Base-by-base conservation (phyloP, 2,888 invertebrate species). In the Cetonia aurata region DNA sequence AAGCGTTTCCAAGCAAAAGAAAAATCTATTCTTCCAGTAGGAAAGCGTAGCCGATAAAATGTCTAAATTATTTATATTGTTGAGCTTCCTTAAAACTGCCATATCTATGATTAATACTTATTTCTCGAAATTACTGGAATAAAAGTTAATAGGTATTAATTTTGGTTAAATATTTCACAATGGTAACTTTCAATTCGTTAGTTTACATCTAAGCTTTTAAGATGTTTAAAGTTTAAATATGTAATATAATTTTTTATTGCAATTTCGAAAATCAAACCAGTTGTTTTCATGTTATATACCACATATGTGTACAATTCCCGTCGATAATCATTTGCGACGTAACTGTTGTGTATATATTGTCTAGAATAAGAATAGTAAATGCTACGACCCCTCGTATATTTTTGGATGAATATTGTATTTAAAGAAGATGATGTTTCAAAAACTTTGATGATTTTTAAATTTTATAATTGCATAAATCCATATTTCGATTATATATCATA, bases 371-470 rank as follows among this genome's bases (percentile, higher is more conserved):
- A 37, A 46, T 50, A 62, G 62, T 12, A 50, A 65, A 65, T 52
- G 62, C 62, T 65, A 65, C 62, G 41, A 65, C 62, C 50, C 50
- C 62, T 37, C 41, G 52, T 65, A 50, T 65, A 65, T 65, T 65
- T 65, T 65, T 65, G 62, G 62, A 65, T 65, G 62, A 65, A 65
- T 50, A 50, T 65, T 62, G 15, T 46, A 62, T 48, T 19, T 31
- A 41, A 46, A n/a, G 17, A 25, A 59, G 25, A 31, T 31, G 33
- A 33, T 37, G 17, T 50, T 65, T 50, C 10, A 46, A 37, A 65
- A 33, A 31, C 10, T 42, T 37, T 37, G 10, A 37, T 37, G 10
- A 37, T 37, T 37, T 37, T 9, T 37, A 37, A 37, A 37, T 37
- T 37, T 10, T 37, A 10, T 37, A 37, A 37, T 37, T 37, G 9